phyloP scores from a whole-genome alignment of 1,140 invertebrate species.

The Diorhabda carinulata region DNA sequence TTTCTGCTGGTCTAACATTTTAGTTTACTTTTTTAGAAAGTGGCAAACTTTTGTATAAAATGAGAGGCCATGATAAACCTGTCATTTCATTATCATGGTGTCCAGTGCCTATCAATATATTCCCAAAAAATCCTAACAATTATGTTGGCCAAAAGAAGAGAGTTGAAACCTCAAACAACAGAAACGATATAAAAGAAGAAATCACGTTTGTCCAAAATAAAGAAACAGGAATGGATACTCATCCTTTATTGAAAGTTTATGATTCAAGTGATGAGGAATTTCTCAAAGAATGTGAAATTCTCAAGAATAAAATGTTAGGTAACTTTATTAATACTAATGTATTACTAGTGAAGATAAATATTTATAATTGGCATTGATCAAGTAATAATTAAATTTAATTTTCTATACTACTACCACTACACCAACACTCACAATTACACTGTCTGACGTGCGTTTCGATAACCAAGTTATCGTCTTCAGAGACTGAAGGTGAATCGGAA shows the following conservation, averaged over 20 bases:
- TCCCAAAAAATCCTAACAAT: slow-evolving; percentile 37
- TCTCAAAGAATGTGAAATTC: slow-evolving; percentile 23
- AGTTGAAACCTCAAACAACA: not conserved
- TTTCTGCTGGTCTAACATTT: no score
- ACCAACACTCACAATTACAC: no score
- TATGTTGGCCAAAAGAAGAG: slow-evolving; percentile 20
- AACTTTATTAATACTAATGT: no score
- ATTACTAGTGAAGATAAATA: no score
- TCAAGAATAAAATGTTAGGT: slow-evolving; percentile 17
- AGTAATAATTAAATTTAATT: no score
- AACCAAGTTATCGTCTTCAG: no score
- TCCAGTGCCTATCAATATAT: slow-evolving; percentile 56
- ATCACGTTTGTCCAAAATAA: not conserved
- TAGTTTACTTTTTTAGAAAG: slow-evolving; percentile 44
- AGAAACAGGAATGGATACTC: not conserved
- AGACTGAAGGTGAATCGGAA: no score
- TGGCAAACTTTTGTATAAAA: slow-evolving; percentile 59
- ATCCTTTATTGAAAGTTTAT: slow-evolving; percentile 7
- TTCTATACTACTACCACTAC: no score
- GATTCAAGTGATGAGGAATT: slow-evolving; percentile 14
- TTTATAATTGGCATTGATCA: no score
- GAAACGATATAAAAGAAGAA: not conserved
- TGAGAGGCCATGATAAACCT: slow-evolving; percentile 68
- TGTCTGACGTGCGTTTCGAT: no score
- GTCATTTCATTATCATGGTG: slow-evolving; percentile 70